A percentile compares a stretch with the other conserved stretches of the same genome.
These are phyloP conservation scores for Hycleus cichorii DNA, from an alignment of 1,140 invertebrate genomes.

Conservation along the genomic window DNA sequence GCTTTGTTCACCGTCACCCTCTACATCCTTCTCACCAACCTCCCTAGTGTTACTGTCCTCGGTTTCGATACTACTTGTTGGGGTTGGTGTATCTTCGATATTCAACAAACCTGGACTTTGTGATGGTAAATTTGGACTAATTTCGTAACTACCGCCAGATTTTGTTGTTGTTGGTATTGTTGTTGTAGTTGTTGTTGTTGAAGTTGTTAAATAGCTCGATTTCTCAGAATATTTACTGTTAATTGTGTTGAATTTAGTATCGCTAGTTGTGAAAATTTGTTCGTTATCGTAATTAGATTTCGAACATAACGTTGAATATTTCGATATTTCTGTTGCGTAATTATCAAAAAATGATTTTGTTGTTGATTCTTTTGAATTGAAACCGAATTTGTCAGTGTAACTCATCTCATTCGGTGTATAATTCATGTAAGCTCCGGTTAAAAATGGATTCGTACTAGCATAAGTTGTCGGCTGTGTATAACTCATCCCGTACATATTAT, in stretches of 20 bases:
- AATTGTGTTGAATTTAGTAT: constrained; percentile 31
- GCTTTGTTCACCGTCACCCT: constrained; percentile 53
- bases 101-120: constrained; percentile 29
- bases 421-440: constrained; percentile 45
- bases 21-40: constrained; percentile 48
- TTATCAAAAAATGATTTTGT: constrained; percentile 36
- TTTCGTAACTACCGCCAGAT: constrained; percentile 20
- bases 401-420: constrained; percentile 39
- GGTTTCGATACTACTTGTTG: constrained; percentile 53
- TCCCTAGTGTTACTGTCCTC: constrained; percentile 50
- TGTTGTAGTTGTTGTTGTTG: constrained; percentile 4
- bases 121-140: constrained; percentile 19
- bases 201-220: constrained; percentile 25
- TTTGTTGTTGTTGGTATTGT: constrained; percentile 17
- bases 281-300: constrained; percentile 26
- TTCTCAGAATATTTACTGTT: constrained; percentile 29
- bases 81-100: constrained; percentile 47
- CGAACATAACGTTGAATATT: constrained; percentile 30
- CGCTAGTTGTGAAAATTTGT: constrained; percentile 14
- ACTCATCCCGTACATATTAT: constrained; percentile 25
- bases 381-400: constrained; percentile 29
- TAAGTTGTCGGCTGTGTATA: constrained; percentile 40
- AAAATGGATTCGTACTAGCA: constrained; percentile 52
- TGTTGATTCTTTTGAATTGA: constrained; percentile 30
- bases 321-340: constrained; percentile 24